A percentile compares a stretch with the other conserved stretches of the same genome.
phyloP scores from a whole-genome alignment of 2,113 vertebrate genomes.

The Caranx melampygus region DNA sequence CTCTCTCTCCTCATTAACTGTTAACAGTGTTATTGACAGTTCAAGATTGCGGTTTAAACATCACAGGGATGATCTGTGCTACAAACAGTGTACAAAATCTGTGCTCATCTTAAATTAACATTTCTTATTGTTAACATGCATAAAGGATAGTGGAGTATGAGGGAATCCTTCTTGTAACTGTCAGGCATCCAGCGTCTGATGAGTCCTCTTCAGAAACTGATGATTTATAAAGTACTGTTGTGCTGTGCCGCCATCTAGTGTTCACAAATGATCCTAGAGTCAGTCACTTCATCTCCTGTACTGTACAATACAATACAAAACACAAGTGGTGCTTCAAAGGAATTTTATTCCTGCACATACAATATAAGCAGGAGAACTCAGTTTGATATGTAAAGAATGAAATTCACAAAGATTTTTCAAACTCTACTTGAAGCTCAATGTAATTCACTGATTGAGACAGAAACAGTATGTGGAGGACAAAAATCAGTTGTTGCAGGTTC shows the following conservation, averaged over 20 bases:
- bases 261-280: background rate
- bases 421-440: slow-evolving; percentile 15
- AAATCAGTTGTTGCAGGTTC: background rate
- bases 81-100: background rate
- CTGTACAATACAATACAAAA: background rate
- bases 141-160: background rate
- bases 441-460: slow-evolving; percentile 15
- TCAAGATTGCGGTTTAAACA: background rate
- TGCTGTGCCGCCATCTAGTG: slow-evolving; percentile 70
- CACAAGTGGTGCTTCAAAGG: slow-evolving; percentile 10
- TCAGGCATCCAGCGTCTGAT: background rate
- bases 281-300: background rate
- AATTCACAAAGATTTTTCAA: slow-evolving; percentile 1
- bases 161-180: background rate
- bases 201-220: background rate
- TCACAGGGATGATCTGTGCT: background rate
- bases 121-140: background rate
- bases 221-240: background rate
- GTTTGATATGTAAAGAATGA: slow-evolving; percentile 2
- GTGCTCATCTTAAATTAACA: background rate
- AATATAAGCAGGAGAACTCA: slow-evolving; percentile 17
- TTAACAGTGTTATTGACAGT: slow-evolving; percentile 4
- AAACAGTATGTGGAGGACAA: background rate
- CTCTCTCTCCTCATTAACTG: background rate
- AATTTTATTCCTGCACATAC: slow-evolving; percentile 60